Conservation (phyloP, 2,888 invertebrate genomes). For the Candidula unifasciata region DNA sequence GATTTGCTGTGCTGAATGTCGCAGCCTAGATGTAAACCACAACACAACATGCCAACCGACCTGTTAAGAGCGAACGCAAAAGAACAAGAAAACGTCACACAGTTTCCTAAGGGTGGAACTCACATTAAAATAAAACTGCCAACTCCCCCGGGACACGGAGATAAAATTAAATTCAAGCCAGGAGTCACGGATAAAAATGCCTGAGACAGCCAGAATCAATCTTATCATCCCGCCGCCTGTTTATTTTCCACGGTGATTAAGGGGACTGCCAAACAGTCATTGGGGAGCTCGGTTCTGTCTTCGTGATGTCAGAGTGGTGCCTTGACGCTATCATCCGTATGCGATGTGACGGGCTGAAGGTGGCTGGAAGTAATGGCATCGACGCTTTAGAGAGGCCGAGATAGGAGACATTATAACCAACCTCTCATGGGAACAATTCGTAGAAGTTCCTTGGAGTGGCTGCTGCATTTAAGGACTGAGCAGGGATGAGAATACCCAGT, state of each 20-base stretch:
- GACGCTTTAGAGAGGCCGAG: too few relatives aligned
- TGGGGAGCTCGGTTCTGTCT: constrained; percentile 3
- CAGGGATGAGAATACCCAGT: too few relatives aligned
- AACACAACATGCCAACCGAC: too few relatives aligned
- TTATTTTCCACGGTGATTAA: constrained; percentile 21
- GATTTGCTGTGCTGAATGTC: too few relatives aligned
- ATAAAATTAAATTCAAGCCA: constrained; percentile 40
- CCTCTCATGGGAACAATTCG: too few relatives aligned
- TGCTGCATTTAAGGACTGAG: too few relatives aligned
- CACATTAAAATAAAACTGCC: background rate
- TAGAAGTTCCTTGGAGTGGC: too few relatives aligned
- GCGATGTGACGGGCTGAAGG: constrained; percentile 14
- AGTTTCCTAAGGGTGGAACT: background rate
- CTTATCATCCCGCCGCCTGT: background rate
- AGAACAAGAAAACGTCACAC: too few relatives aligned
- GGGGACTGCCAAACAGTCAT: constrained; percentile 24
- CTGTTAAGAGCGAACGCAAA: too few relatives aligned
- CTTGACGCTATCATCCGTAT: constrained; percentile 25
- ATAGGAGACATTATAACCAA: too few relatives aligned
- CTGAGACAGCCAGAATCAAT: constrained; percentile 13
- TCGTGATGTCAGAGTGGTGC: constrained; percentile 31
- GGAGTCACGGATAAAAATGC: constrained; percentile 23
- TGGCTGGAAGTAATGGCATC: constrained; percentile 15
- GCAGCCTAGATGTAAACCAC: too few relatives aligned
- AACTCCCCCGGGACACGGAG: constrained; percentile 10